A percentile compares a stretch with the other conserved stretches of the same genome.
These are phyloP conservation scores for Myoxocephalus aenaeus DNA, from an alignment of 2,797 vertebrate genomes.

Conservation along the genomic window DNA sequence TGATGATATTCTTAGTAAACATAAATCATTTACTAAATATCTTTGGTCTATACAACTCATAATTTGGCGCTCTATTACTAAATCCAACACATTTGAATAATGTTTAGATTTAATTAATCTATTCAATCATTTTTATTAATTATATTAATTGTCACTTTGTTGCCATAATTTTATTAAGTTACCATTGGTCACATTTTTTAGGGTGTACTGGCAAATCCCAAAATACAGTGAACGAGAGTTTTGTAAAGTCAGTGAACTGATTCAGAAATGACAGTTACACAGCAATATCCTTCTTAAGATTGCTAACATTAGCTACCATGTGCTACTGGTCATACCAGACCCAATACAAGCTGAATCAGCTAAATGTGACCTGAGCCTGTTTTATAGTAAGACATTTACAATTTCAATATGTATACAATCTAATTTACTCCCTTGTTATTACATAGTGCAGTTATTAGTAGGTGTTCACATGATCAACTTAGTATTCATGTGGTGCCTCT, in stretches of 20 bases:
- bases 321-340: neutral
- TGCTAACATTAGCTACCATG: neutral
- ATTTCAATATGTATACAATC: neutral
- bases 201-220: neutral
- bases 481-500: neutral
- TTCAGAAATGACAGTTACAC: neutral
- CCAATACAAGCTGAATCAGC: neutral
- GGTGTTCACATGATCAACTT: neutral
- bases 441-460: neutral
- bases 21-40: no score
- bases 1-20: no score
- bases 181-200: no score
- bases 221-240: neutral
- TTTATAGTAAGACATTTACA: neutral
- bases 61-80: no score
- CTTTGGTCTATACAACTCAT: no score
- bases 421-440: neutral
- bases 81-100: no score
- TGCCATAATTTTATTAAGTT: no score
- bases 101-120: no score
- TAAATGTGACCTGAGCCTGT: neutral
- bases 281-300: neutral
- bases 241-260: neutral
- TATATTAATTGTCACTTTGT: no score
- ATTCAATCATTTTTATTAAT: no score